Base-by-base conservation (phyloP, 2,888 invertebrate genomes). In the Watsonalla binaria region DNA sequence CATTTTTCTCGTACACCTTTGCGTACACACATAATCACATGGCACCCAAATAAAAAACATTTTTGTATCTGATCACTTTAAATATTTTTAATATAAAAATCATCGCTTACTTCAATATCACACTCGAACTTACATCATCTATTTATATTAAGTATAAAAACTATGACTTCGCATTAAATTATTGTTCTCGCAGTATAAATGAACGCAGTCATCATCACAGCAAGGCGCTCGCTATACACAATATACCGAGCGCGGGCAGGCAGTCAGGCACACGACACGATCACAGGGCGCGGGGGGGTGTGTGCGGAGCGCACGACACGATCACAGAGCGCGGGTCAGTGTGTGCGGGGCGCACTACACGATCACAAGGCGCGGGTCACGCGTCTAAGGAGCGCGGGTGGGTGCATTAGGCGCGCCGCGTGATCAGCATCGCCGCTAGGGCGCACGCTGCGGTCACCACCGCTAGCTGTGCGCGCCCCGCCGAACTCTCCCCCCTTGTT, bases 61-160 rank as follows among this genome's bases (percentile, higher is more conserved):
- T 39, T 24, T 42, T 53, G 11, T 53, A 42, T 33, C 57, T 51
- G 34, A 53, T 75, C 61, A 76, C 65, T 78, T 87, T 84, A 83
- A 86, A 86, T 84, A 85, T 77, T 89, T 42, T 89, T 89, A 89
- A 82, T 90, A 87, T 76, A 87, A 90, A 86, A 87, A 80, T 81
- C 68, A 67, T 90, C 75, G 72, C 89, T 89, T 88, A 89, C 80
- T 68, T 89, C 90, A 89, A 90, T 90, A 90, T 90, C 90, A 90
- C 90, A 90, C 90, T 87, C 89, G 82, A 80, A 79, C 88, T 90
- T 90, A 90, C 85, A 88, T 90, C 90, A 90, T 90, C 90, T 90
- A 90, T 89, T 90, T 90, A 90, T 88, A 83, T 80, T 90, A 86
- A 57, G 88, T 90, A 90, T 90, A 90, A 90, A 90, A 90, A 90